Base-by-base conservation (phyloP, 2,797 vertebrate species). In the Benthosema pterotum region DNA sequence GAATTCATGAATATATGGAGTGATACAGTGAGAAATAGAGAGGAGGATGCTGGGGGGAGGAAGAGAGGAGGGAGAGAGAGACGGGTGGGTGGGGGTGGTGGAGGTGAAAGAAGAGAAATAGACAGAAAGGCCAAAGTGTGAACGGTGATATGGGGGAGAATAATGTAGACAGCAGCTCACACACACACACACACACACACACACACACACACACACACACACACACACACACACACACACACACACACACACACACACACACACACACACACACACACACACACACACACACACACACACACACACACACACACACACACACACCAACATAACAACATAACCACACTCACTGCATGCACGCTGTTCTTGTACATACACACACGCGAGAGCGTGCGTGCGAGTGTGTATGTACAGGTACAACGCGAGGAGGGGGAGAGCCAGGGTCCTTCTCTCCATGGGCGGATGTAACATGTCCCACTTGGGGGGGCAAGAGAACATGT, bases 1-100 rank as follows among this genome's bases (percentile, higher is more conserved):
- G n/a, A 87, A 89, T 91, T 93, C 90, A 93, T 93, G 90, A 93
- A 92, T 92, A 92, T 91, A 91, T 91, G 89, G 90, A 90, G 91
- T 74, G 83, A 83, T 84, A 84, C 77, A 84, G 82, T 75, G 85
- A 79, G 78, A 84, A 71, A 79, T 63, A 57, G 65, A 63, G 71
- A n/a, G n/a, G n/a, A n/a, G n/a, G n/a, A n/a, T n/a, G 46, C 28
- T 45, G 45, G 50, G 28, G 60, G 16, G 32, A 6, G 7, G 51
- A n/a, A n/a, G 25, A 43, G 54, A 45, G 46, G 3, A 25, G 46
- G 3, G 16, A 17, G n/a, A 48, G 65, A 47, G 67, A 59, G 59
- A 54, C 16, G 74, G 48, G 54, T 65, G 57, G 62, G 51, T 65
- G 42, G 52, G n/a, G 8, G 28, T n/a, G 38, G 84, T 71, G 63